Percentiles rank a stretch among this genome's conserved stretches.
Evolutionary conservation across 1,140 invertebrate species (phyloP).

Genomic region (Lepidotrigona ventralis): DNA sequence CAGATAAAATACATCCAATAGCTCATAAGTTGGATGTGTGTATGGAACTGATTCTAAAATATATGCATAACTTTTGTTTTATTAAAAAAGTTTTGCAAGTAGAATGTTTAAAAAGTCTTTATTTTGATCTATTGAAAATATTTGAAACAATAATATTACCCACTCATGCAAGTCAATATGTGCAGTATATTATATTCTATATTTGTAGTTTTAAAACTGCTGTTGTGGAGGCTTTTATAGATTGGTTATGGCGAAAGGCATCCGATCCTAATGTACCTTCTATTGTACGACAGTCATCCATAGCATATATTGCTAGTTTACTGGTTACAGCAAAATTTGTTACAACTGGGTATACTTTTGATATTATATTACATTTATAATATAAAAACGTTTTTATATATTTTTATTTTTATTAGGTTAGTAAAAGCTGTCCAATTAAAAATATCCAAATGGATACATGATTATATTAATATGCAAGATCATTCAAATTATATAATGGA

Average conservation of each 20-base stretch:
- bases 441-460: conserved; percentile 87
- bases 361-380: background rate
- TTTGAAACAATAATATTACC: conserved; percentile 89
- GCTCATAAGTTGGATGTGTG: conserved; percentile 84
- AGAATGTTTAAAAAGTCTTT: conserved; percentile 76
- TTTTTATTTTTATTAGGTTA: conserved; percentile 78
- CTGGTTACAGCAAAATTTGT: conserved; percentile 86
- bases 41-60: conserved; percentile 83
- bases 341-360: conserved; percentile 82
- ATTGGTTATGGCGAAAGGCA: conserved; percentile 88
- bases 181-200: conserved; percentile 91
- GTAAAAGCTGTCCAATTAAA: conserved; percentile 84
- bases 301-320: conserved; percentile 89
- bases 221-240: conserved; percentile 85
- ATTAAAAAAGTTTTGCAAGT: conserved; percentile 70
- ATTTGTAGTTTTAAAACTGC: conserved; percentile 85
- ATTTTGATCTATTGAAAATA: conserved; percentile 80
- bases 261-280: conserved; percentile 83
- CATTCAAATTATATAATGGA: conserved; percentile 77
- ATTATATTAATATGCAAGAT: conserved; percentile 85
- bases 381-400: background rate
- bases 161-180: conserved; percentile 87
- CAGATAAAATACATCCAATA: conserved; percentile 74
- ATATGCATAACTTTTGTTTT: conserved; percentile 80
- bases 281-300: conserved; percentile 85